Conservation (phyloP, 2,113 vertebrate species). For the Dryoscopus gambensis region DNA sequence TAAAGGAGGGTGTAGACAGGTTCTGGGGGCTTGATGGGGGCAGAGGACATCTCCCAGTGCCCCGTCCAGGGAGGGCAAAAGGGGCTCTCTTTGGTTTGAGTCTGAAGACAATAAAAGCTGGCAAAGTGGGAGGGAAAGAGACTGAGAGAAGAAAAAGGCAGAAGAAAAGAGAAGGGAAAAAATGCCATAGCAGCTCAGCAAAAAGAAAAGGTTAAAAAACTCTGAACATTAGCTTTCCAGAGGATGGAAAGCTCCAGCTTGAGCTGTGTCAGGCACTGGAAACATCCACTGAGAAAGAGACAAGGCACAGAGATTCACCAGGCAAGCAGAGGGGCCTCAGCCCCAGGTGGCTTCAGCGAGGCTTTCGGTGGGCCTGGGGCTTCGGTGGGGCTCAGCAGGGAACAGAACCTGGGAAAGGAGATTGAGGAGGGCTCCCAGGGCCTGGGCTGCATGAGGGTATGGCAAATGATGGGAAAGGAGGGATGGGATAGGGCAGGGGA, state of each 20-base stretch:
- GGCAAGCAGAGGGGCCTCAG: neutral
- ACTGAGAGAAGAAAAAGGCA: neutral
- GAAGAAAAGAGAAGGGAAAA: neutral
- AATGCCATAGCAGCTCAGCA: neutral
- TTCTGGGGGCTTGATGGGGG: neutral
- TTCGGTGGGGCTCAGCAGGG: neutral
- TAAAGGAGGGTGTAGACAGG: neutral
- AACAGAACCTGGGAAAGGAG: neutral
- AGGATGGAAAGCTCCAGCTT: neutral
- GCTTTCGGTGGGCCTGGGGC: neutral
- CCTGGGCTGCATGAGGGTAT: fast-evolving
- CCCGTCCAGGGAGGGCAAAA: neutral
- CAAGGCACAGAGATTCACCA: neutral
- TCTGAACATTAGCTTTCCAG: neutral
- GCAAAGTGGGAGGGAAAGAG: neutral
- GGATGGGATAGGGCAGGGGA: neutral
- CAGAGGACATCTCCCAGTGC: neutral
- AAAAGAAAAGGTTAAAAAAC: neutral
- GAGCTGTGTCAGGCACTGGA: neutral
- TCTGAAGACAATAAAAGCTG: neutral
- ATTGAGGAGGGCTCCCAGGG: neutral
- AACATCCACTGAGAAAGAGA: fast-evolving
- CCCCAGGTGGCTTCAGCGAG: neutral
- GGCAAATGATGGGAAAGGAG: neutral
- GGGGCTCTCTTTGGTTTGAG: neutral